Evolutionary conservation across 2,113 vertebrate genomes (phyloP), one percentile per base, ranked within the genome.

Genomic region (Hirundichthys speculiger): DNA sequence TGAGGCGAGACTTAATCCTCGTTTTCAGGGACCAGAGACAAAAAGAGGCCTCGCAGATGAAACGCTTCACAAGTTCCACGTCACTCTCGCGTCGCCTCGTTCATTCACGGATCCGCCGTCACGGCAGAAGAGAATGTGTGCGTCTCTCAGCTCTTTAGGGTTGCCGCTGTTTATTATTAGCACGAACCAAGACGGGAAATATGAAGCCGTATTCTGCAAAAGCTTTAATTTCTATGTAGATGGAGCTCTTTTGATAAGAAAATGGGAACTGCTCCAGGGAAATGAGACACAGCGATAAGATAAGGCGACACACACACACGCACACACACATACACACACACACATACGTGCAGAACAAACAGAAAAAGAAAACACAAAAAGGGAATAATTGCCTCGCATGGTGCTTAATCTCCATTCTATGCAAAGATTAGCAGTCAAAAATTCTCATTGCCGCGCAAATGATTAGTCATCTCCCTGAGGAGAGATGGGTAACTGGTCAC

Each of bases 171-270:
- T 56, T 50, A 53, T 75, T 85, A 82, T 79, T 83, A 81, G 80
- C 70, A 39, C 64, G 25, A 79, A 80, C 67, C 27, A 45, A 45
- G 40, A 57, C 24, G 45, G 59, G 38, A 24, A 16, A 45, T 51
- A 77, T 74, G 6, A 34, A 10, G 6, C 30, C 30, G 30, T 34
- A 34, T 34, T 34, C 83, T 79, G 76, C 80, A 79, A 85, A 72
- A 61, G 85, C 85, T 88, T 85, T 83, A 88, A 88, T 89, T 88
- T 85, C 78, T 70, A 80, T 86, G 86, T 79, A 84, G 73, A 87
- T 87, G 85, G 57, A 75, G 69, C 58, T 1, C 24, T 13, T 66
- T 21, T 77, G 88, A 90, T 84, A 83, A 84, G 53, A 51, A 41
- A 34, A 14, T 16, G 53, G 48, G 59, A 79, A 69, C 50, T 72